Base-by-base conservation (phyloP, 2,113 vertebrate genomes). In the Embiotoca jacksoni region DNA sequence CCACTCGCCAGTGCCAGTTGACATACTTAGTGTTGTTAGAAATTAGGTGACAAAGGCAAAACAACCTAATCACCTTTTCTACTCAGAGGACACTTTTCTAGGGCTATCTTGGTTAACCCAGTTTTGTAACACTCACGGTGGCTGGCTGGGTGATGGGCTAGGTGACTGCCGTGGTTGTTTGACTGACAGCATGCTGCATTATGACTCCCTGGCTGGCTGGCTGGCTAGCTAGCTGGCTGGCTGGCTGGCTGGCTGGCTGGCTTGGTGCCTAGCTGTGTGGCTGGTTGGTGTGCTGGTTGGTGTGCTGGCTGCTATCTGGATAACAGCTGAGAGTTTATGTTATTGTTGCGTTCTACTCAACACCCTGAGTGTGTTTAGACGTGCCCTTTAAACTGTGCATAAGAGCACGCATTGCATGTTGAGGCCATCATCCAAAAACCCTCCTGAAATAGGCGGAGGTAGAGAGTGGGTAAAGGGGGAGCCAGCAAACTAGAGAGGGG, bases 341-440 rank as follows among this genome's bases (percentile, higher is more conserved):
- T 78, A 83, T 80, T 84, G 77, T 74, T 58, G 47, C 83, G 75
- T 64, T 82, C 60, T 84, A 80, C 72, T 85, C 55, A 59, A 88
- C 78, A 80, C 70, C 50, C 63, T 61, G 64, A 88, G 75, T 78
- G 77, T 90, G 77, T 82, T 90, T 89, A 78, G 78, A 90, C 53
- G 16, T 88, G 75, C 61, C 73, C 75, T 75, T 54, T 90, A 88
- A 89, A 90, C 81, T 86, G 67, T 84, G 72, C 81, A 74, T 64
- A 78, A 86, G 82, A 91, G 79, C 41, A 54, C 67, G 69, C 67
- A 82, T 61, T 76, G 74, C 44, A 87, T 72, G 83, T 77, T 39
- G 7, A 80, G 69, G 67, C 61, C 47, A 61, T 63, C 41, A 47
- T 82, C 75, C 58, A 69, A 84, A 23, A 85, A 76, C 15, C 80